Base-by-base conservation (phyloP, 2,113 vertebrate genomes). In the Sturnus vulgaris region DNA sequence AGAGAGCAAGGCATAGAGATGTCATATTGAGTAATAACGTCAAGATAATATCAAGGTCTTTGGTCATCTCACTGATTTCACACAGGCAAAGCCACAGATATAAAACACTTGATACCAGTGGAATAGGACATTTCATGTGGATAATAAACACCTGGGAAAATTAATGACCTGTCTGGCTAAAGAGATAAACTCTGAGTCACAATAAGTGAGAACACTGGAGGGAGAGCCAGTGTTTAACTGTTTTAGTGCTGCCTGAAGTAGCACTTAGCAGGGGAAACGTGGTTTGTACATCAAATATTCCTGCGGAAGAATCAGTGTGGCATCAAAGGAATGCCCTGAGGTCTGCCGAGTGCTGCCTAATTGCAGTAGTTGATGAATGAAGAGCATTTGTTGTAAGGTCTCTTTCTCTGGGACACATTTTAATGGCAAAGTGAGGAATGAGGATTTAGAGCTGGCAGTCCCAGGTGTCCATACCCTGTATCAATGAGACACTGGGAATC, bases 21-120 rank as follows among this genome's bases (percentile, higher is more conserved):
- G 95, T 96, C 92, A 93, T 90, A 61, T 59, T 95, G 95, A 95
- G 73, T 95, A 96, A 96, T 97, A 93, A 96, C 75, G 7, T 70
- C 77, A 57, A 83, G 92, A 90, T 96, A 96, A 94, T 93, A 95
- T 91, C 96, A 96, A 96, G 96, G 96, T 95, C 95, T 94, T 95
- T 72, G 93, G 95, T 95, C 95, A 96, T 95, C 91, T 96, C 65
- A 33, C 92, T 86, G 88, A 91, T 95, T 96, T 95, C 90, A 93
- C 88, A 78, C 53, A 78, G 92, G 85, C 63, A 11, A 96, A 93
- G 79, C 59, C 87, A 71, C 56, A 60, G 88, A 91, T 89, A 94
- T 96, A 95, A 97, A 94, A 78, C 80, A 95, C 79, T 95, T 92
- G 84, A 95, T 95, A 89, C 56, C 63, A 40, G 55, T 66, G 72